phyloP scores from a whole-genome alignment of 1,140 invertebrate species.

The Caerostris darwini region DNA sequence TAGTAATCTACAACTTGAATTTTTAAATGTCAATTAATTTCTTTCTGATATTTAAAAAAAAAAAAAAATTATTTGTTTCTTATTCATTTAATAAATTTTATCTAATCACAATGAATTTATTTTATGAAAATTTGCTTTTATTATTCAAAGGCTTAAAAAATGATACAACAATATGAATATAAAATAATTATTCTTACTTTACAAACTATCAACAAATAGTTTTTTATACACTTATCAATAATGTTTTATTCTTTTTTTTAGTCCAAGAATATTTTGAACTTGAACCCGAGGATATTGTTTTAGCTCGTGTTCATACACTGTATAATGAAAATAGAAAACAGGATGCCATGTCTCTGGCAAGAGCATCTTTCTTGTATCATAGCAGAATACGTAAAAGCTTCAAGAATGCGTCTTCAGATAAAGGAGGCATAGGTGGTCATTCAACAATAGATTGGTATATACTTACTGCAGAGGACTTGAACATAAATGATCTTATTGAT shows the following conservation, averaged over 20 bases:
- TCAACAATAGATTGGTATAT: constrained; percentile 68
- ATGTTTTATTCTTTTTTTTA: constrained; percentile 18
- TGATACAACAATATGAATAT: neutral
- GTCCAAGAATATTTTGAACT: constrained; percentile 50
- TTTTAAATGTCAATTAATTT: neutral
- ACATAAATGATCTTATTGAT: neutral
- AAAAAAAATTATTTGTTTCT: neutral
- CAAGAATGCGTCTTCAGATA: neutral
- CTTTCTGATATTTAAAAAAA: neutral
- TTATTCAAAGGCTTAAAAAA: neutral
- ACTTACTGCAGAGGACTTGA: neutral
- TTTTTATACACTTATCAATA: neutral
- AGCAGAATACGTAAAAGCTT: constrained; percentile 28
- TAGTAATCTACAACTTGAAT: no score
- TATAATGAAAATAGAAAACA: neutral
- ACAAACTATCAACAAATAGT: neutral
- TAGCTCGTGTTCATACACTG: constrained; percentile 64
- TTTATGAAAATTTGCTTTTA: no score
- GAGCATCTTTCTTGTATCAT: constrained; percentile 56
- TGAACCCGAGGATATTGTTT: constrained; percentile 68
- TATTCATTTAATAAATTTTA: neutral
- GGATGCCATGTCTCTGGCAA: constrained; percentile 27
- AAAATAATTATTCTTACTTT: no score
- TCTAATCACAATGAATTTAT: neutral
- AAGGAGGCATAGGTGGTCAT: neutral